Base-by-base conservation (phyloP, 2,888 invertebrate genomes). In the Lycophotia porphyrea region DNA sequence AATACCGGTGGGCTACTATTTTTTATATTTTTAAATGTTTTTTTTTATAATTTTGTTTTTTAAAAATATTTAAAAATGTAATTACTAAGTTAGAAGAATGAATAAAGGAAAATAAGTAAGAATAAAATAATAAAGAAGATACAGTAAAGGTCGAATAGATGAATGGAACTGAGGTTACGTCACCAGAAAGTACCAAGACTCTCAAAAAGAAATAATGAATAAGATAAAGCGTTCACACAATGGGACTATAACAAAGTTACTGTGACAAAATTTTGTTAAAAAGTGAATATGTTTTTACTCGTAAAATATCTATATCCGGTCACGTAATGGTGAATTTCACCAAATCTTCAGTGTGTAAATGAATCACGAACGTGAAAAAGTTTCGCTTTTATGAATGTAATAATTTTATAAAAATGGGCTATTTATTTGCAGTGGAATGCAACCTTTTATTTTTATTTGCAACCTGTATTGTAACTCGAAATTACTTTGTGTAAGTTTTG, bases 221-320 rank as follows among this genome's bases (percentile, higher is more conserved):
- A 39, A 67, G 27, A 34, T 34, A 24, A 55, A 61, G 0, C 11
- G 71, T 49, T 58, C 44, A 68, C 44, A 71, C 44, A 66, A 72
- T 55, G 61, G 8, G 18, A 27, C 31, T 34, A 42, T 44, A 70
- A 71, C 63, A 70, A 67, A 78, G 61, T 77, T 44, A 74, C 65
- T 74, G 18, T 64, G 27, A 68, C 74, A 47, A 78, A 72, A 78
- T 84, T 74, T 71, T 76, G 76, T 69, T 73, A 49, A 61, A 63
- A 64, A 64, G 42, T 31, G 68, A 73, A 74, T 70, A 75, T 70
- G 55, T 47, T 34, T 73, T 63, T n/a, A 63, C 52, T 67, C 52
- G 47, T 74, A 75, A 82, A 74, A 80, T 74, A 24, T 80, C 71
- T 61, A 71, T 74, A 82, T 87, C 87, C 83, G 88, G 80, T 76